Evolutionary conservation across 2,797 vertebrate species (phyloP).

Genomic region (Rhyacichthys aspro): DNA sequence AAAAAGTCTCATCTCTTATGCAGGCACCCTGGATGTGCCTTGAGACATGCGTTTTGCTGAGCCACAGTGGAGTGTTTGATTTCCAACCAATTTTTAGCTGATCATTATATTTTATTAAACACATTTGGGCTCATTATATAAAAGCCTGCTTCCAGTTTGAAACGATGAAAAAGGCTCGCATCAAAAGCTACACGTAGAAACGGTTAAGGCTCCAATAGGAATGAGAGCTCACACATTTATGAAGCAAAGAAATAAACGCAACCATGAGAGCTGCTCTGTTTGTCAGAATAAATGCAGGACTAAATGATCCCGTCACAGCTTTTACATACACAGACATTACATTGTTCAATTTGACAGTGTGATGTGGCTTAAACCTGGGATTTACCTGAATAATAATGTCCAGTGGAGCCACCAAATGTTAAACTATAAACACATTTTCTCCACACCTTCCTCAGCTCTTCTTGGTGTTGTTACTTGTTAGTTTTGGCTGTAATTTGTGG

Average conservation of each 20-base stretch:
- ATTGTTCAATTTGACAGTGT: neutral
- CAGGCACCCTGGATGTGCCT: slow-evolving; percentile 69
- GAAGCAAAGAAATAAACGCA: slow-evolving; percentile 63
- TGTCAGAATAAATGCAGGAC: slow-evolving; percentile 59
- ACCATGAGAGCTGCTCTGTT: slow-evolving; percentile 49
- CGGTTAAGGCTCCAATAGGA: slow-evolving; percentile 45
- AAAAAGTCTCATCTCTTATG: slow-evolving; percentile 64
- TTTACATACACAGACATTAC: neutral
- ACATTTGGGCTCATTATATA: slow-evolving; percentile 71
- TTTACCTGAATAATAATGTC: too few species aligned
- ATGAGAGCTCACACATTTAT: slow-evolving; percentile 60
- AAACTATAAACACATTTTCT: too few species aligned
- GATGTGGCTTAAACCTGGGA: too few species aligned
- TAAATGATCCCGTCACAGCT: slow-evolving; percentile 41
- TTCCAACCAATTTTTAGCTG: slow-evolving; percentile 77
- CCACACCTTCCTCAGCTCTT: too few species aligned
- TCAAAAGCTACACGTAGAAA: slow-evolving; percentile 45
- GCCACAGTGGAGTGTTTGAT: slow-evolving; percentile 72
- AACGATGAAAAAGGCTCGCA: slow-evolving; percentile 29
- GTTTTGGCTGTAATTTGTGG: too few species aligned
- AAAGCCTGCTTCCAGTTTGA: slow-evolving; percentile 42
- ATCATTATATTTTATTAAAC: slow-evolving; percentile 80
- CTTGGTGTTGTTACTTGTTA: too few species aligned
- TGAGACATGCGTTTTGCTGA: slow-evolving; percentile 77
- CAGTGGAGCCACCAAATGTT: too few species aligned